Conservation (phyloP, 2,797 vertebrate genomes). For the Psittacula derbiana region DNA sequence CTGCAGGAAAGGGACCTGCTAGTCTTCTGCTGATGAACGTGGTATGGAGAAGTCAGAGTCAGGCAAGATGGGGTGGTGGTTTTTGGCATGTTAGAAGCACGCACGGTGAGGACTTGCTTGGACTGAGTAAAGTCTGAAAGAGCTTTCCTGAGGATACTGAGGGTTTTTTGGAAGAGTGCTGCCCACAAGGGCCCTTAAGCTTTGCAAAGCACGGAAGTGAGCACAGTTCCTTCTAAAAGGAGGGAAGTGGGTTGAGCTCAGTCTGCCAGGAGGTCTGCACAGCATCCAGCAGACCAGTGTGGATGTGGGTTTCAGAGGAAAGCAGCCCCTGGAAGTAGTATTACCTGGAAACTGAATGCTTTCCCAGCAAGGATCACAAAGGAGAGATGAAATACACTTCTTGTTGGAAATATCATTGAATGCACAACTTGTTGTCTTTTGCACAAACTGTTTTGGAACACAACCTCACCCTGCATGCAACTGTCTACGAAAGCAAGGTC, state of each 20-base stretch:
- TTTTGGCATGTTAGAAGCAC: not conserved
- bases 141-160: fast-evolving
- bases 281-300: fast-evolving
- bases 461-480: not conserved
- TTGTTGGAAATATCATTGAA: not conserved
- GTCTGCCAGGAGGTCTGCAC: not conserved
- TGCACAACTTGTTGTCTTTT: not conserved
- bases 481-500: not conserved
- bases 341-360: not conserved
- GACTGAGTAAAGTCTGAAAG: not conserved
- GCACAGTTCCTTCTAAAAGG: not conserved
- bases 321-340: not conserved
- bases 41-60: not conserved
- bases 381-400: not conserved
- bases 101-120: not conserved
- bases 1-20: not conserved
- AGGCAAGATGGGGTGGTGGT: not conserved
- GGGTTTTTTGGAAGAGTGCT: not conserved
- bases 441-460: not conserved
- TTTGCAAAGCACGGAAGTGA: not conserved
- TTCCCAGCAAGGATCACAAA: not conserved
- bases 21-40: not conserved
- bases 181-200: not conserved
- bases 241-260: fast-evolving
- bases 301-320: not conserved